Base-by-base conservation (phyloP, 1,140 invertebrate species). In the Caenorhabditis tropicalis region DNA sequence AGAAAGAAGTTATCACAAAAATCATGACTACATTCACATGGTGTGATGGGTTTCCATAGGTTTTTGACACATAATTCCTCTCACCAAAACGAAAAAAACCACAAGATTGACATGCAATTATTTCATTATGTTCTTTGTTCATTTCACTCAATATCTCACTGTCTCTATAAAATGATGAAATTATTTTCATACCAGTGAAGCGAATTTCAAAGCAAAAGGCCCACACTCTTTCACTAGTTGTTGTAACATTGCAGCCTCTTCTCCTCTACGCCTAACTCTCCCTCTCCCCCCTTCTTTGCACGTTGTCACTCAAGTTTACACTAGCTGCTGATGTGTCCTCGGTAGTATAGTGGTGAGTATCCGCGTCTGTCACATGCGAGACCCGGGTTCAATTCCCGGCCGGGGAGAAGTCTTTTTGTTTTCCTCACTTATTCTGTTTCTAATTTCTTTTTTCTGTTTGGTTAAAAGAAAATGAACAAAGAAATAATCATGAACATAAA, bases 331-430 rank as follows among this genome's bases (percentile, higher is more conserved):
- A 74, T 31, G 29, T 74, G 79, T 86, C 85, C 85, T 86, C 85
- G 83, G 86, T 88, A 88, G 87, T 87, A 88, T 88, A 88, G 87
- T 88, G 86, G 87, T 88, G 74, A 88, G 87, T 88, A 88, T 88
- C 86, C 87, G 85, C 87, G 87, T 80, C 87, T 88, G 87, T 88
- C 87, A 88, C 87, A 81, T 86, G 87, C 79, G 87, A 88, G 87
- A 88, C 87, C 87, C 87, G 87, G 87, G 87, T 87, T 87, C 88
- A 87, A 87, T 87, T 87, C 87, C 87, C 87, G 86, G 87, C 86
- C 87, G 87, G 86, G 87, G 87, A 87, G 87, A 84, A 84, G 43
- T 74, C 21, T 74, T 74, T 74, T 43, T 74, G 33, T 15, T 43
- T 74, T 43, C 43, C 12, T 43, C 9, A 56, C 10, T 21, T n/a